Base-by-base conservation (phyloP, 2,113 vertebrate species). In the Semnornis frantzii region DNA sequence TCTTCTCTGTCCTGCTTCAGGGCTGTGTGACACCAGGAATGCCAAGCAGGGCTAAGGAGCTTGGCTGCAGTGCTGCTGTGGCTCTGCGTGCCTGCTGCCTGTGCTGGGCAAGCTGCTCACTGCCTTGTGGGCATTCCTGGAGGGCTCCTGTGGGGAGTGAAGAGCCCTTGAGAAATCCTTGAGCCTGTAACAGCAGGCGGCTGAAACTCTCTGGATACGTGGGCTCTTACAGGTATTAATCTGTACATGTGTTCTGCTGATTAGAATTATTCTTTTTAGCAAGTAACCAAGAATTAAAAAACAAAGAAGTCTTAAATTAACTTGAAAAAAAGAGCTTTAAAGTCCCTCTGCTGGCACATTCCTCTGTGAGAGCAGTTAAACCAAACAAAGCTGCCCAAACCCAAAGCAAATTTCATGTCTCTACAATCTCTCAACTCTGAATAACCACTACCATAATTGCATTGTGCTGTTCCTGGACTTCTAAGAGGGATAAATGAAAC, bases 1-100 rank as follows among this genome's bases (percentile, higher is more conserved):
- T 57, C 44, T 86, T 95, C 94, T 95, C 73, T 60, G 31, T 90
- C 76, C 88, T 94, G 76, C 15, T 64, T 92, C 58, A 81, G 69
- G 88, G 31, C 72, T 74, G 54, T 52, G n/a, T 68, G 64, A 90
- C 64, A 80, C 31, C 57, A 63, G 25, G 50, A 89, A 76, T 77
- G 57, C 79, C 60, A 95, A 89, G 37, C 30, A 80, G 1, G 1
- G 52, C 52, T 89, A 87, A 92, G 64, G 64, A 82, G 31, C 52
- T 91, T 82, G 87, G 68, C 90, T 92, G 76, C 57, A 17, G 34
- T 3, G n/a, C 52, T 83, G 69, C 52, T 0, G 7, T 25, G 75
- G 55, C 27, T 82, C 24, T 73, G 16, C 82, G 60, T 42, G 24
- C 5, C 2, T 7, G 7, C 15, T 91, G 79, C 63, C 69, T 4